Percentiles rank a stretch among this genome's conserved stretches.
phyloP scores from a whole-genome alignment of 2,113 vertebrate genomes.

The Eira barbara region DNA sequence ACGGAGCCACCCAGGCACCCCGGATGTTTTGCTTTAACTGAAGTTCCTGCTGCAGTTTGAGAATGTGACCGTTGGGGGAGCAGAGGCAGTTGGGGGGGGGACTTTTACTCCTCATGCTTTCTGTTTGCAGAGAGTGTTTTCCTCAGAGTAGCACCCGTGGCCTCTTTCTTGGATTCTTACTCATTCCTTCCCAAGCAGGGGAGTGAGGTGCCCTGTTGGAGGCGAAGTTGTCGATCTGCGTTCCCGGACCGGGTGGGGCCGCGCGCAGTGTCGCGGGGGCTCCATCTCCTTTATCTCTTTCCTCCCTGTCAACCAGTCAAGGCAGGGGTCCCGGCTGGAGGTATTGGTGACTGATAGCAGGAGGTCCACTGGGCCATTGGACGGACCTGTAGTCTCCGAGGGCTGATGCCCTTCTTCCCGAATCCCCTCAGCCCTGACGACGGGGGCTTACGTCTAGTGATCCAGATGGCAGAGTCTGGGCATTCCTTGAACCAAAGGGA shows the following conservation, averaged over 20 bases:
- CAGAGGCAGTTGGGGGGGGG: neutral
- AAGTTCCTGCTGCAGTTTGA: neutral
- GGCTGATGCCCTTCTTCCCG: neutral
- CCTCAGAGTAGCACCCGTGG: neutral
- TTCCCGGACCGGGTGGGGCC: neutral
- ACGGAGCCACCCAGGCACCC: too few species aligned
- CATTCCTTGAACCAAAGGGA: neutral
- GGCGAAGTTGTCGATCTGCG: neutral
- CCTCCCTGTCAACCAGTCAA: neutral
- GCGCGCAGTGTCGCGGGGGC: fast-evolving
- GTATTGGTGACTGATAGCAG: too few species aligned
- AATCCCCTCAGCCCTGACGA: too few species aligned
- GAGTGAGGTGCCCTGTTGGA: neutral
- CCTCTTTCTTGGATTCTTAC: neutral
- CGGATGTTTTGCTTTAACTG: neutral
- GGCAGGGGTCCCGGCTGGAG: neutral
- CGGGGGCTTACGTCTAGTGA: neutral
- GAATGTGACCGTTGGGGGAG: neutral
- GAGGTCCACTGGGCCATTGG: too few species aligned
- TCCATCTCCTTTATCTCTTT: neutral
- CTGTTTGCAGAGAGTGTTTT: neutral
- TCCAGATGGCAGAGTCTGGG: neutral
- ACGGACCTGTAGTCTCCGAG: neutral
- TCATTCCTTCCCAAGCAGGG: neutral
- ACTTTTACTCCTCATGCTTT: neutral